Evolutionary conservation across 2,888 invertebrate species (phyloP), one percentile per base, ranked within the genome.

Genomic region (Tipula unca): DNA sequence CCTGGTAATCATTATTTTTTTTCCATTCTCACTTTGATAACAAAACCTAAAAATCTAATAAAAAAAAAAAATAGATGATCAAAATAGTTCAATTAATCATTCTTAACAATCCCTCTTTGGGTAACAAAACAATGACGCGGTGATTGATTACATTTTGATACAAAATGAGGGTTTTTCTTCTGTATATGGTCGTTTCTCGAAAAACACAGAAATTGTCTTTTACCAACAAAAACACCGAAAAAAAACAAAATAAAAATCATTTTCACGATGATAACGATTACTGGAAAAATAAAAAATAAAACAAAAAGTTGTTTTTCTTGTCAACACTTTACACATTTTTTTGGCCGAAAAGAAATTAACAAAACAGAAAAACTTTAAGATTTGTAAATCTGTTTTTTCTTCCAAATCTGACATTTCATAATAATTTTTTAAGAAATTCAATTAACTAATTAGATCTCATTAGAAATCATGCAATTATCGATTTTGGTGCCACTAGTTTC

Each of bases 81-180:
- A 69, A 69, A 69, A 69, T 69, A 69, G 69, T 69, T 25, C 69
- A 69, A 69, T 69, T 69, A 69, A 69, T 69, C 69, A 69, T 69
- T 69, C 69, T 69, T 69, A 69, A 69, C 69, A 69, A 69, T 69
- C 69, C 69, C 69, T 69, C 69, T 69, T 69, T 69, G 69, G 69
- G 69, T 25, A 69, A 13, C 69, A 25, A 69, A 69, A 69, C 69
- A 69, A 69, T 69, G 69, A 69, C 69, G 69, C 69, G 69, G 6
- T 69, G 69, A 69, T 69, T 69, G 69, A 69, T 69, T 69, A 69
- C 69, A 69, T 25, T 69, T 69, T 69, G 69, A 69, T 69, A 25
- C 69, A 25, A 69, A 69, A 69, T 25, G 25, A 25, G 25, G 48
- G 69, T 6, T 69, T 69, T 69, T 69, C 69, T 13, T 69, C 25